A percentile compares a stretch with the other conserved stretches of the same genome.
These are phyloP conservation scores for Hiodon alosoides DNA, from an alignment of 2,113 vertebrate species.

Conservation along the genomic window DNA sequence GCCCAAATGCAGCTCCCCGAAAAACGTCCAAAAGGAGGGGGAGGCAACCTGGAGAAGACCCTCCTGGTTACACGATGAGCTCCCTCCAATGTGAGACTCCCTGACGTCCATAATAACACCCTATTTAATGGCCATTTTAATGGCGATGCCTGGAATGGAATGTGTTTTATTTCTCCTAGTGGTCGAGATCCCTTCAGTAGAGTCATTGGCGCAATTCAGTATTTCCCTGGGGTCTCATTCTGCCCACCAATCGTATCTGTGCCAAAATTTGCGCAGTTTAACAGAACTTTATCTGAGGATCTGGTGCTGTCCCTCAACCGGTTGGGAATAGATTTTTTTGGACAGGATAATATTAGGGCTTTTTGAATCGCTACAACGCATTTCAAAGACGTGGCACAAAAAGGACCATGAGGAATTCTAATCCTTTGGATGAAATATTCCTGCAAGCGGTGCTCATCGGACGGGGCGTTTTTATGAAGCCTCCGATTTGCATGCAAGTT, in stretches of 20 bases:
- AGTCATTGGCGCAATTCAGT: background rate
- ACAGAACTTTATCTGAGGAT: too few species aligned
- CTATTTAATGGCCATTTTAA: background rate
- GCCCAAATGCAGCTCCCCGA: conserved; percentile 48
- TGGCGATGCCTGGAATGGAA: background rate
- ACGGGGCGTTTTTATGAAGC: background rate
- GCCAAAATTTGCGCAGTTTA: too few species aligned
- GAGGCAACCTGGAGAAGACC: conserved; percentile 52
- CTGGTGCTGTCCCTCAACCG: too few species aligned
- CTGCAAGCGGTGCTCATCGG: background rate
- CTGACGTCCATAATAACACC: conserved; percentile 22
- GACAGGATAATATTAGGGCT: too few species aligned
- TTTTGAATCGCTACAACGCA: too few species aligned
- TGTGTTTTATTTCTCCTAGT: background rate
- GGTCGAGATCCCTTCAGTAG: background rate
- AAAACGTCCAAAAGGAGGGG: conserved; percentile 36
- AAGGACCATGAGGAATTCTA: too few species aligned
- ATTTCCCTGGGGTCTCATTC: background rate
- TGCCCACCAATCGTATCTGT: background rate
- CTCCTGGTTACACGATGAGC: conserved; percentile 47
- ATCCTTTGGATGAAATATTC: too few species aligned
- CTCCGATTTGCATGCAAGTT: background rate
- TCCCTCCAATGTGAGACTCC: conserved; percentile 63
- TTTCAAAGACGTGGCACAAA: too few species aligned
- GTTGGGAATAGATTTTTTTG: too few species aligned